phyloP scores from a whole-genome alignment of 2,113 vertebrate genomes.

The Brachyhypopomus gauderio region DNA sequence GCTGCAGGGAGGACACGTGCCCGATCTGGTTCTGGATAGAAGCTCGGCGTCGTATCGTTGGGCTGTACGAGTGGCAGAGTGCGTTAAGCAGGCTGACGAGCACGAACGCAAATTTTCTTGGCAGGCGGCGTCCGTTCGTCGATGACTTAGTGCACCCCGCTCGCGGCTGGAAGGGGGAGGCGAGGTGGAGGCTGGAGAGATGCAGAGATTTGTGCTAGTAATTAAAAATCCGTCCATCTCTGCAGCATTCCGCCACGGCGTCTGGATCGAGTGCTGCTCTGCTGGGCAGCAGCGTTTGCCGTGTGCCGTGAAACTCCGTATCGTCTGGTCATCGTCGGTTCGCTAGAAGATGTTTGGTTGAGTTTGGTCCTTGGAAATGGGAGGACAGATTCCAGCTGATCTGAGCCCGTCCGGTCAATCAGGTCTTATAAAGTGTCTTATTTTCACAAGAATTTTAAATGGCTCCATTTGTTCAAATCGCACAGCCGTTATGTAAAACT shows the following conservation, averaged over 20 bases:
- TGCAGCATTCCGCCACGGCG: not conserved
- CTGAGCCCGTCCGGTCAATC: not conserved
- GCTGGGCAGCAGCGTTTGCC: not conserved
- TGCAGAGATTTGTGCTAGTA: not conserved
- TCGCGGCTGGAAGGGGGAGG: not conserved
- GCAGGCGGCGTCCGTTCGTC: not conserved
- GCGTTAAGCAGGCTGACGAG: not conserved
- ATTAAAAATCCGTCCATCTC: slow-evolving; percentile 1
- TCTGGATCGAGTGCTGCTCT: not conserved
- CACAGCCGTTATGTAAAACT: not conserved
- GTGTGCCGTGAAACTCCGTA: not conserved
- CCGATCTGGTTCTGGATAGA: no score
- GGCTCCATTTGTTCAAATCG: not conserved
- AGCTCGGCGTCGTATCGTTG: no score
- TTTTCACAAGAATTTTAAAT: not conserved
- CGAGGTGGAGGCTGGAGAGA: not conserved
- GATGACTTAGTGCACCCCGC: not conserved
- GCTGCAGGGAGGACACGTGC: no score
- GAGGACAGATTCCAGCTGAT: not conserved
- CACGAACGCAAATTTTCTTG: slow-evolving; percentile 9
- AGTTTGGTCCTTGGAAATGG: not conserved
- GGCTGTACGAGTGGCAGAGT: not conserved
- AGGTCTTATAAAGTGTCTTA: not conserved
- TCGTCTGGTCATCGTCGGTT: not conserved
- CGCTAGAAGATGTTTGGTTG: not conserved